Evolutionary conservation across 2,113 vertebrate genomes (phyloP).

Genomic region (Morone saxatilis): DNA sequence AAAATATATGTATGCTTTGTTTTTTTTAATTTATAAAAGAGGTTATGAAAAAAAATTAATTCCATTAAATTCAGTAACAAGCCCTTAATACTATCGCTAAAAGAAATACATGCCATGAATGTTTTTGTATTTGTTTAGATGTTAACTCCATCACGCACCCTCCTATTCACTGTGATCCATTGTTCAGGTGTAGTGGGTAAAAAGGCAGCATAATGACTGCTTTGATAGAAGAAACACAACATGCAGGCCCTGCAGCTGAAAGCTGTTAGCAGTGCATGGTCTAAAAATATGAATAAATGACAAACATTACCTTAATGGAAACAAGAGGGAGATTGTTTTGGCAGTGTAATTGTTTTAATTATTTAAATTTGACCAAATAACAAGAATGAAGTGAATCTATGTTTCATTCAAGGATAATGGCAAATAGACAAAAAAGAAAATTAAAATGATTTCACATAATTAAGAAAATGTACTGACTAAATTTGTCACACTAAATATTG

Average conservation of each 20-base stretch:
- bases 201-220: conserved; percentile 48
- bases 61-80: not conserved
- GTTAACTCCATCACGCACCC: not conserved
- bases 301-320: conserved; percentile 11
- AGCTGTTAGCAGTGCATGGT: conserved; percentile 17
- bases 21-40: not conserved
- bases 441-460: not conserved
- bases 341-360: not conserved
- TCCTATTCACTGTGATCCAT: conserved; percentile 35
- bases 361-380: not conserved
- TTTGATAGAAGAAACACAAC: conserved; percentile 3
- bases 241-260: conserved; percentile 27
- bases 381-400: not conserved
- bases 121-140: conserved; percentile 7
- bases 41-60: not conserved
- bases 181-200: conserved; percentile 25
- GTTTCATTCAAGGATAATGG: not conserved
- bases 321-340: conserved; percentile 5
- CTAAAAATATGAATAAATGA: conserved; percentile 19
- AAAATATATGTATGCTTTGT: not conserved
- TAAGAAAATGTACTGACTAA: not conserved
- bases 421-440: not conserved
- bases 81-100: not conserved
- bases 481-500: not conserved
- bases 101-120: conserved; percentile 18